These are phyloP conservation scores for Drosophila nigromelanica DNA, from an alignment of 1,140 invertebrate species.

Conservation along the genomic window DNA sequence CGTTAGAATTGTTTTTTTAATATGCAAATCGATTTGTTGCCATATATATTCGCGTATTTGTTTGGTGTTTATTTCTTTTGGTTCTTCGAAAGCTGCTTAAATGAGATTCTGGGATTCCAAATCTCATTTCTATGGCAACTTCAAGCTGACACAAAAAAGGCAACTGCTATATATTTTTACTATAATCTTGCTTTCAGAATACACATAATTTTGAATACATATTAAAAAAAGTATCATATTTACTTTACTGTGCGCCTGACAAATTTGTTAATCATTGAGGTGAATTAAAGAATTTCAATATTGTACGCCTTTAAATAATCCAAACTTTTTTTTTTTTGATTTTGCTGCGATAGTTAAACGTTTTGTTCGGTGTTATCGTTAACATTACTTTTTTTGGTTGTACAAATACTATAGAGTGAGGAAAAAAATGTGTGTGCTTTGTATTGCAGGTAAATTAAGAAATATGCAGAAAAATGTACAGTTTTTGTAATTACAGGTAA, in stretches of 20 bases:
- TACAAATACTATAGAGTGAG: constrained; percentile 71
- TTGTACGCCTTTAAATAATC: constrained; percentile 47
- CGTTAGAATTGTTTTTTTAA: constrained; percentile 60
- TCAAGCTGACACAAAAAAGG: constrained; percentile 23
- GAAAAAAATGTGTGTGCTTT: constrained; percentile 36
- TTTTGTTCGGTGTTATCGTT: constrained; percentile 36
- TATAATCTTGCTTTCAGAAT: constrained; percentile 47
- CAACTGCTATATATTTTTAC: constrained; percentile 33
- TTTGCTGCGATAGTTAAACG: constrained; percentile 57
- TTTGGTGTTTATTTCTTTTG: constrained; percentile 42
- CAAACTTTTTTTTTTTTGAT: constrained; percentile 45
- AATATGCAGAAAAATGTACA: constrained; percentile 75
- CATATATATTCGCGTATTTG: constrained; percentile 18
- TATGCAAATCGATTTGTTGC: constrained; percentile 38
- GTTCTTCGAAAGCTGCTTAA: constrained; percentile 27
- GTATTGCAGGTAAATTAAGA: constrained; percentile 59
- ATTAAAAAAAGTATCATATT: constrained; percentile 24
- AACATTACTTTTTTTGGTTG: constrained; percentile 61
- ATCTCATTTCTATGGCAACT: constrained; percentile 5
- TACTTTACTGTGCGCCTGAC: constrained; percentile 64
- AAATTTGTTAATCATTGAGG: constrained; percentile 44
- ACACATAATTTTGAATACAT: constrained; percentile 37
- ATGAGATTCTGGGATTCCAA: constrained; percentile 4
- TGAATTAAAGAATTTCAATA: constrained; percentile 46
- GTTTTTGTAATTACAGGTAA: constrained; percentile 69